Evolutionary conservation across 2,797 vertebrate species (phyloP).

Genomic region (Brachyalestes nurse): DNA sequence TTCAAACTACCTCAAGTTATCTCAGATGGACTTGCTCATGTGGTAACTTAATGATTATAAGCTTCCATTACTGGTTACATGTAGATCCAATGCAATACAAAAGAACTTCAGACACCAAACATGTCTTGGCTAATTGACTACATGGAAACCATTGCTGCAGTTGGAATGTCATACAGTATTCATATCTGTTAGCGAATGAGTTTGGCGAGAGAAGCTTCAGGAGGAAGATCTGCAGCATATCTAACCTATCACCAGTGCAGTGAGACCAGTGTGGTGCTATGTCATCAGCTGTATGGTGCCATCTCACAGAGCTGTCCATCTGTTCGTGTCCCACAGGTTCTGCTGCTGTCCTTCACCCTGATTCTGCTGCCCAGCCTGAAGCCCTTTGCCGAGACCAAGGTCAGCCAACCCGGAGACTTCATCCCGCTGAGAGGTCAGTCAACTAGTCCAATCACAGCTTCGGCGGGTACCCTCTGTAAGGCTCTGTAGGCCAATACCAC

Average conservation of each 20-base stretch:
- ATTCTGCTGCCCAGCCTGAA: constrained; percentile 79
- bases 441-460: constrained; percentile 36
- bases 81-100: no score
- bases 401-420: constrained; percentile 78
- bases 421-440: constrained; percentile 78
- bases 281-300: not conserved
- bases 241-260: not conserved
- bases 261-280: not conserved
- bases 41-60: no score
- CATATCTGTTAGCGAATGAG: not conserved
- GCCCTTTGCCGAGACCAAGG: constrained; percentile 76
- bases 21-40: no score
- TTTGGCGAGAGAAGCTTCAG: not conserved
- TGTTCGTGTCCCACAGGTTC: constrained; percentile 65
- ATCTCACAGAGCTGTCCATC: constrained; percentile 7
- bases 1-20: no score
- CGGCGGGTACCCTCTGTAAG: not conserved
- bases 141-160: no score
- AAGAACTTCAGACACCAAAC: no score
- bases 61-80: no score
- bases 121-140: no score
- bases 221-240: not conserved
- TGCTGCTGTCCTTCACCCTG: constrained; percentile 79
- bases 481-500: not conserved
- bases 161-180: no score